A percentile compares a stretch with the other conserved stretches of the same genome.
Conservation (phyloP, 2,888 invertebrate species). For the Esperia sulphurella region DNA sequence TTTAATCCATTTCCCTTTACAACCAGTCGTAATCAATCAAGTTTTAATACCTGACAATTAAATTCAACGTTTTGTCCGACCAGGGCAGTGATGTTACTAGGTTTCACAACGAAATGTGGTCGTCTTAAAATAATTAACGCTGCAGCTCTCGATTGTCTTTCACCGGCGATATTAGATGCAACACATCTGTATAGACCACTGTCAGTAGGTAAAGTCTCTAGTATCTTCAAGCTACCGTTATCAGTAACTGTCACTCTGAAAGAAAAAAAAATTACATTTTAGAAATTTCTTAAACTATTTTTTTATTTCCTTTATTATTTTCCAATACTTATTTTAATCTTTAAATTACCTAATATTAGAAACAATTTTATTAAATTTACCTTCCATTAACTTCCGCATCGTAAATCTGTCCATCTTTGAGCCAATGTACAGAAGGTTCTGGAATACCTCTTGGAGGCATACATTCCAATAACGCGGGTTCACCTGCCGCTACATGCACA, state of each 20-base stretch:
- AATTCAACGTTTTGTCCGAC: conserved; percentile 92
- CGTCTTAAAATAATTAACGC: conserved; percentile 91
- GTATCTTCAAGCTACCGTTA: conserved; percentile 93
- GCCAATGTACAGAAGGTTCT: conserved; percentile 95
- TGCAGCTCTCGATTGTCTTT: conserved; percentile 89
- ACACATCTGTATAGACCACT: conserved; percentile 95
- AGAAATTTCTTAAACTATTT: neutral
- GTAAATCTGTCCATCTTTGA: conserved; percentile 84
- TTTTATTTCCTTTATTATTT: neutral
- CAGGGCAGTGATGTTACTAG: conserved; percentile 90
- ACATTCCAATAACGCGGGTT: conserved; percentile 94
- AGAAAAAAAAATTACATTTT: conserved; percentile 15
- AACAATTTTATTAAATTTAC: conserved; percentile 60
- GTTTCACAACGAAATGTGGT: conserved; percentile 92
- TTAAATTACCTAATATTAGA: too few relatives aligned
- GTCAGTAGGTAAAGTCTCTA: conserved; percentile 92
- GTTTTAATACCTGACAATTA: conserved; percentile 82
- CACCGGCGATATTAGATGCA: conserved; percentile 94
- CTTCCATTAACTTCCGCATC: conserved; percentile 82
- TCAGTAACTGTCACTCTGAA: conserved; percentile 88
- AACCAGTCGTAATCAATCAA: conserved; percentile 11
- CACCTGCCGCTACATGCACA: conserved; percentile 95
- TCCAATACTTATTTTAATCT: too few relatives aligned
- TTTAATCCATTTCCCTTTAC: conserved; percentile 5
- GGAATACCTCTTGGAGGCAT: conserved; percentile 97